These are phyloP conservation scores for Noctilio leporinus DNA, from an alignment of 2,113 vertebrate genomes.

Conservation along the genomic window DNA sequence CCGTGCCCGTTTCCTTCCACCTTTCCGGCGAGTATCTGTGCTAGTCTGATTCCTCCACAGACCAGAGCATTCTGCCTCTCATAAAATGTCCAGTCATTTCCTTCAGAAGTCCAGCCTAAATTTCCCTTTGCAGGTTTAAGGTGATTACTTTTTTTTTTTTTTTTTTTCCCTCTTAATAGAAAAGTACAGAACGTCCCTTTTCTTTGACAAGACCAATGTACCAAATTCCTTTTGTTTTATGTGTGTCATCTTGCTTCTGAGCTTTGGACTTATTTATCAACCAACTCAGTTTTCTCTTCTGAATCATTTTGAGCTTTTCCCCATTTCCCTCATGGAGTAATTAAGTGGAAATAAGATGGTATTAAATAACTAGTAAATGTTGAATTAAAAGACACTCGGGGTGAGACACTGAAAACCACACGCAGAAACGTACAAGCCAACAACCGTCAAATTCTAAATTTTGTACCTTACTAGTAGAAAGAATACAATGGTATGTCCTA, in stretches of 20 bases:
- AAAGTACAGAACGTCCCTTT: background rate
- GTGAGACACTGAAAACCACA: background rate
- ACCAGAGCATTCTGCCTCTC: background rate
- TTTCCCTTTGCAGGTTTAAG: background rate
- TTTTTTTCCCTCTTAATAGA: no score
- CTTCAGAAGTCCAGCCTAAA: background rate
- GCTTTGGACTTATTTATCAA: background rate
- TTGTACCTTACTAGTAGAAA: background rate
- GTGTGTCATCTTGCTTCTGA: background rate
- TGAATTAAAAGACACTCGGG: background rate
- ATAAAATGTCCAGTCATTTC: fast-evolving
- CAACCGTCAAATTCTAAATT: background rate
- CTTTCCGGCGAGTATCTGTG: no score
- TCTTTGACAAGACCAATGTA: background rate
- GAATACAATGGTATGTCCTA: background rate
- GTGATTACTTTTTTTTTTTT: background rate
- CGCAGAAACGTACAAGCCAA: background rate
- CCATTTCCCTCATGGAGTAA: background rate
- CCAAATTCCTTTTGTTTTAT: background rate
- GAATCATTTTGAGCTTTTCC: background rate
- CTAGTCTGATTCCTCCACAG: background rate
- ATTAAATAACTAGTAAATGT: background rate
- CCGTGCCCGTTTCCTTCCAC: background rate
- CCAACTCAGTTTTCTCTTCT: background rate
- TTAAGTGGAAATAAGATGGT: background rate